Conservation (phyloP, 2,113 vertebrate species). For the Onychostruthus taczanowskii region DNA sequence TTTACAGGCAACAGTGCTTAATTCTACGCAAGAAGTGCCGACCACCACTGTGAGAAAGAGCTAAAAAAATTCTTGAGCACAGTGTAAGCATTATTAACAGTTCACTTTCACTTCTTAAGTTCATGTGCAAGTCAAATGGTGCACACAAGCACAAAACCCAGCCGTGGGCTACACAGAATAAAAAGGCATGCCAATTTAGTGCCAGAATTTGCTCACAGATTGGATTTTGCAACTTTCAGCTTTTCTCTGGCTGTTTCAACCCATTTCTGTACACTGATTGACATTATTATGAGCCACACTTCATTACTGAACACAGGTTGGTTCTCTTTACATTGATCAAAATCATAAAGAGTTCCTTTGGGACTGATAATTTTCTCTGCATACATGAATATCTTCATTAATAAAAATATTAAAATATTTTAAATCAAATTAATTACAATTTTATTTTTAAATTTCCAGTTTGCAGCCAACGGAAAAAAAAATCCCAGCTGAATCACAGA, state of each 20-base stretch:
- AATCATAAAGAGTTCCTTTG: background rate
- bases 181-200: background rate
- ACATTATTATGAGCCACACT: accelerated
- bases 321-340: background rate
- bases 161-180: accelerated
- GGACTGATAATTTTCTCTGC: background rate
- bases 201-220: background rate
- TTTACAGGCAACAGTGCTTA: background rate
- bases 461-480: background rate
- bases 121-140: background rate
- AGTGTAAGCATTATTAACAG: background rate
- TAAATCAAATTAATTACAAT: background rate
- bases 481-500: background rate
- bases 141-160: background rate
- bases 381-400: background rate
- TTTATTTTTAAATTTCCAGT: background rate
- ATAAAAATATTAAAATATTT: background rate
- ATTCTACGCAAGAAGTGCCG: background rate
- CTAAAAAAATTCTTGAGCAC: background rate
- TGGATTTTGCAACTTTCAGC: background rate
- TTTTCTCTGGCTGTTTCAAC: background rate
- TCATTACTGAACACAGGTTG: background rate
- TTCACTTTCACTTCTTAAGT: background rate
- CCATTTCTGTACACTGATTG: background rate
- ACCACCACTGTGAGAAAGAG: background rate